phyloP scores from a whole-genome alignment of 2,797 vertebrate genomes.

The Setipinna tenuifilis region DNA sequence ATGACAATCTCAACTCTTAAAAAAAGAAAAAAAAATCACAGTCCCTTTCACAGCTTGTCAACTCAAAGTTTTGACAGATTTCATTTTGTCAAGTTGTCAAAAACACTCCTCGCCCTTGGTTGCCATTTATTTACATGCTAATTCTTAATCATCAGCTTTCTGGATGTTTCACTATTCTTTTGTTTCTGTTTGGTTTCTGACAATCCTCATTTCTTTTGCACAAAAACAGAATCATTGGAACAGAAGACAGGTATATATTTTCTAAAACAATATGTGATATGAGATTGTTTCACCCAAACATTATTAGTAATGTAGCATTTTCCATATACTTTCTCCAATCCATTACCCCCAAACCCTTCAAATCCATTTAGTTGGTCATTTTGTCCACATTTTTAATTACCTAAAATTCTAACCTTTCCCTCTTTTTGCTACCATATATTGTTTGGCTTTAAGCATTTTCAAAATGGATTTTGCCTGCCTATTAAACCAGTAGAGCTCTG shows the following conservation, averaged over 20 bases:
- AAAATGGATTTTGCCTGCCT: too few species aligned
- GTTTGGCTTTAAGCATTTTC: too few species aligned
- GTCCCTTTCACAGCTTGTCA: not conserved
- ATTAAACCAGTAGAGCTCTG: too few species aligned
- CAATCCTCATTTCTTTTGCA: slow-evolving; percentile 55
- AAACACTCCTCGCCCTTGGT: not conserved
- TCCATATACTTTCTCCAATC: not conserved
- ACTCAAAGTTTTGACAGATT: slow-evolving; percentile 3
- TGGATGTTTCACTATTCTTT: slow-evolving; percentile 55
- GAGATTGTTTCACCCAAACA: not conserved
- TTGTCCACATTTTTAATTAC: not conserved
- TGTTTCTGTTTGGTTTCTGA: slow-evolving; percentile 47
- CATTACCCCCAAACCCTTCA: not conserved
- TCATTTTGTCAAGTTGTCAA: slow-evolving; percentile 6
- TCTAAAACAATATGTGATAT: not conserved
- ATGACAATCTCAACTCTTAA: not conserved
- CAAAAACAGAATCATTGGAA: slow-evolving; percentile 85
- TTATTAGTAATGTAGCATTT: not conserved
- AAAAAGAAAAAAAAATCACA: not conserved
- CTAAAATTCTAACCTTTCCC: not conserved
- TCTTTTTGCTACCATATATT: too few species aligned
- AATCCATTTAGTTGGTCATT: not conserved
- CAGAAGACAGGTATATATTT: slow-evolving; percentile 89
- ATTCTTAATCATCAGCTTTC: not conserved
- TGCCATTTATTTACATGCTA: not conserved